Evolutionary conservation across 1,140 invertebrate species (phyloP), one percentile per base, ranked within the genome.

Genomic region (Conus ventricosus): DNA sequence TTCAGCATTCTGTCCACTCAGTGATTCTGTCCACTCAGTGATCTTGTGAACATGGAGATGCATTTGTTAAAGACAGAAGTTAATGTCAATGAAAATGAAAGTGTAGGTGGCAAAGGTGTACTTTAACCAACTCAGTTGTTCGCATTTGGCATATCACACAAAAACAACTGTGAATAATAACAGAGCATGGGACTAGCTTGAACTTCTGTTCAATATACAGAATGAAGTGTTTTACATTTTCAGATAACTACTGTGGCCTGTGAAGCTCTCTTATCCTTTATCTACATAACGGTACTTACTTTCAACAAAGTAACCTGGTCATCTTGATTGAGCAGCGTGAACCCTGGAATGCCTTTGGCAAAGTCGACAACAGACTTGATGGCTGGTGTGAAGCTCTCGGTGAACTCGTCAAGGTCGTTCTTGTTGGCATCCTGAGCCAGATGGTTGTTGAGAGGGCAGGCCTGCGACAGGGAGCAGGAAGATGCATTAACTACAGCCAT

Each of bases 301-400:
- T 99, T 99, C 88, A 99, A 96, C 63, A 99, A 96, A 80, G 98
- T 99, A 92, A 99, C 98, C 95, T 99, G 98, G 94, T 99, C 98
- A 93, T 99, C 98, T 95, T 99, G 98, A 39, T 98, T 97, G 87
- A 99, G 96, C 89, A 99, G 96, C 91, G 97, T 97, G 96, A 99
- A 99, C 17, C 94, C 94, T 90, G 99, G 99, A 91, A 99, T 98
- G 89, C 98, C 97, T 93, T 99, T 99, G 90, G 99, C 98, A 95
- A 99, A 99, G 95, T 99, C 98, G 80, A 99, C 99, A 5, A 99
- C 98, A 67, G 98, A 98, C 91, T 98, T 97, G 92, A 99, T 99
- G 71, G 98, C 98, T 85, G 98, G 98, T 3, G 94, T 94, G 88
- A 95, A 93, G 76, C 92, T 92, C 75, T 94, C 93, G 0, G 93